Conservation (phyloP, 2,113 vertebrate species). For the Pardalotus punctatus region DNA sequence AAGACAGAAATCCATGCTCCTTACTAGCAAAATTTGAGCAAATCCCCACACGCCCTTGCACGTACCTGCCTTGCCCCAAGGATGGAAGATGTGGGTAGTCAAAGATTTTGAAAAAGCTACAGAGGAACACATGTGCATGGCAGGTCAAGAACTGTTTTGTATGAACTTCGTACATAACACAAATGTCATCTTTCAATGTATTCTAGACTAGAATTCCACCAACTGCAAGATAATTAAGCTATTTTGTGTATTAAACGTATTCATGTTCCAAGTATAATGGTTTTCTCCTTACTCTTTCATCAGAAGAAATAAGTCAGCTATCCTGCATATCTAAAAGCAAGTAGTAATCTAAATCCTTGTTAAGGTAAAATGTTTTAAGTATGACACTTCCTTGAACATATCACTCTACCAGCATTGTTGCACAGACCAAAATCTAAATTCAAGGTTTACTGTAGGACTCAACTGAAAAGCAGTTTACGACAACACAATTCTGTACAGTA, state of each 20-base stretch:
- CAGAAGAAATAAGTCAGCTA: background rate
- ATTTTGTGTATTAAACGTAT: background rate
- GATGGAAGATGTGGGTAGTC: background rate
- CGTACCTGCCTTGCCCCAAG: background rate
- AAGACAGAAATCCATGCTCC: background rate
- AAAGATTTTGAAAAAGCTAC: background rate
- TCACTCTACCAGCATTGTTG: background rate
- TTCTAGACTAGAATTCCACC: background rate
- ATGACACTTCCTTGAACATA: background rate
- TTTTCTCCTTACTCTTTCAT: background rate
- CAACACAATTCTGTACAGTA: background rate
- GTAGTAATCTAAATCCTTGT: background rate
- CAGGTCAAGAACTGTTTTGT: background rate
- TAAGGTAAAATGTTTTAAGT: background rate
- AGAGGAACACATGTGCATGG: background rate
- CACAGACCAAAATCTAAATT: background rate
- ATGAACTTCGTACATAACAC: background rate
- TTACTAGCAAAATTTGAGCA: background rate
- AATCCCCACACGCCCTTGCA: accelerated
- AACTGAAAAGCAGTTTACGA: background rate
- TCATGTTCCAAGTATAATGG: background rate
- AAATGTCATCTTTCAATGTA: background rate
- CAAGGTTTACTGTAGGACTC: background rate
- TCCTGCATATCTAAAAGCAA: background rate
- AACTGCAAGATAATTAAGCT: background rate